These are phyloP conservation scores for Thamnophis elegans DNA, from an alignment of 2,797 vertebrate species.

Conservation along the genomic window DNA sequence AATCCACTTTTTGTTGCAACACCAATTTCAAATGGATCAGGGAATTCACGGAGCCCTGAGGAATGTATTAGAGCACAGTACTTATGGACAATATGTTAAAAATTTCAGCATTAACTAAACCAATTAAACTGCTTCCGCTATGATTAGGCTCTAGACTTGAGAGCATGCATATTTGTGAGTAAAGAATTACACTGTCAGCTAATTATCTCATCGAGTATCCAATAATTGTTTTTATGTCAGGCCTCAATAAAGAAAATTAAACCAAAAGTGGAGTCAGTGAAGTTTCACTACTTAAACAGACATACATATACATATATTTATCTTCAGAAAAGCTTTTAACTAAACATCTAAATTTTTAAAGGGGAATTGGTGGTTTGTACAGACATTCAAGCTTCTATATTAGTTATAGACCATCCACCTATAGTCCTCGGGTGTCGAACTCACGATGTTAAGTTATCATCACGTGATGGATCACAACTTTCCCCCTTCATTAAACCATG, in stretches of 20 bases:
- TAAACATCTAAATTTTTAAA: not conserved
- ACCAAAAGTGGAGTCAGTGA: not conserved
- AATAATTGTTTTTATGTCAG: not conserved
- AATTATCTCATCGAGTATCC: not conserved
- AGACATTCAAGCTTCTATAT: not conserved
- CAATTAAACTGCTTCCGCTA: not conserved
- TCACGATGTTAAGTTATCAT: not conserved
- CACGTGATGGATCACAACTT: accelerated
- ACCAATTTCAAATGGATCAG: not conserved
- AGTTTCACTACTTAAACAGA: not conserved
- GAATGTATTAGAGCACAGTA: not conserved
- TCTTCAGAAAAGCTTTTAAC: not conserved
- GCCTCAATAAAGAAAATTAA: not conserved
- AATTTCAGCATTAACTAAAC: not conserved
- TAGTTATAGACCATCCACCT: not conserved
- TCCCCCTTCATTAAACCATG: not conserved
- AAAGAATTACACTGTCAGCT: not conserved
- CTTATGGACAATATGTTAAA: not conserved
- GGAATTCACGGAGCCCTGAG: not conserved
- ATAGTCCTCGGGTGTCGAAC: not conserved
- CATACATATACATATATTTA: not conserved
- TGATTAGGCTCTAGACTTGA: not conserved
- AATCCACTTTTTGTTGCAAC: not conserved
- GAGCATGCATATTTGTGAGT: not conserved
- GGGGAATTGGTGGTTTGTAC: not conserved